A percentile compares a stretch with the other conserved stretches of the same genome.
Evolutionary conservation across 2,113 vertebrate species (phyloP).

Genomic region (Chaenogobius annularis): DNA sequence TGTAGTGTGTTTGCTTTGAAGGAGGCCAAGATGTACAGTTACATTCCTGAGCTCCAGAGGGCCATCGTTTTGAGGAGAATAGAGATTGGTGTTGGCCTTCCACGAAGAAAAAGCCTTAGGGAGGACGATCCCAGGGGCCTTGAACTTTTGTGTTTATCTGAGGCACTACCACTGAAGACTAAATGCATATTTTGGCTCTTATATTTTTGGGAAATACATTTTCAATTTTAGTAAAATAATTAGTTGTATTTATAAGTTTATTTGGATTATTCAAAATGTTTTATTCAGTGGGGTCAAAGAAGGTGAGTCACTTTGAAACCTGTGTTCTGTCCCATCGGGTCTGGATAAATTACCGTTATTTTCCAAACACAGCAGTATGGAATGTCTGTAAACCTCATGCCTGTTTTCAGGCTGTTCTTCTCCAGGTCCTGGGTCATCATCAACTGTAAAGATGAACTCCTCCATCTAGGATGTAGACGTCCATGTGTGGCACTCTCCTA

Average conservation of each 20-base stretch:
- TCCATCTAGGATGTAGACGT: too few relatives aligned
- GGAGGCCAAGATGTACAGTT: neutral
- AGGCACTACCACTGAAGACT: neutral
- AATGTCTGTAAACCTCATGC: neutral
- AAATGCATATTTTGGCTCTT: neutral
- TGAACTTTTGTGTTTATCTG: neutral
- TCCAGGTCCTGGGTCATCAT: too few relatives aligned
- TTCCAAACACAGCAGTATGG: neutral
- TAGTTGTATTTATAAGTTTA: neutral
- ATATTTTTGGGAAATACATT: too few relatives aligned
- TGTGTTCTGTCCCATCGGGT: neutral
- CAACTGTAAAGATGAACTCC: too few relatives aligned
- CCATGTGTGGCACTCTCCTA: too few relatives aligned
- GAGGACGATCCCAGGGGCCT: neutral
- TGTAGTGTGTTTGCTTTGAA: too few relatives aligned
- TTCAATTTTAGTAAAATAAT: too few relatives aligned
- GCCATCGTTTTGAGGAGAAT: neutral
- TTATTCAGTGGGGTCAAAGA: neutral
- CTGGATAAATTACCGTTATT: neutral
- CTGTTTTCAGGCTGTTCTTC: neutral
- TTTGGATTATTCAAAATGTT: neutral
- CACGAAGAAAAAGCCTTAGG: neutral
- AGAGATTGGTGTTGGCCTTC: neutral
- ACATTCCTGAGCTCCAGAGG: conserved; percentile 1
- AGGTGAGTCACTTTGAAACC: neutral